Conservation (phyloP, 2,797 vertebrate species). For the Enteromius mattozi region DNA sequence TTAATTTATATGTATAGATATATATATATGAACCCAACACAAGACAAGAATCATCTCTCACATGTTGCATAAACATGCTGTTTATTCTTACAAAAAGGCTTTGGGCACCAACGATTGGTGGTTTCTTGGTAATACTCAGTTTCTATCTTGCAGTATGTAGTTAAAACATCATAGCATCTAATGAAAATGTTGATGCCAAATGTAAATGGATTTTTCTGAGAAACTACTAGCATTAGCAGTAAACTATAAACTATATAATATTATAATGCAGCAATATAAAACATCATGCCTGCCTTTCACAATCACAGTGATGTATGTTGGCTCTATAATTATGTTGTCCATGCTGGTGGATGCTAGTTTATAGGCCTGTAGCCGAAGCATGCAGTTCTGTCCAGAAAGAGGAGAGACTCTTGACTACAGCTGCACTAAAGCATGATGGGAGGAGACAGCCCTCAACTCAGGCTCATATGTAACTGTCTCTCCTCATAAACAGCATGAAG, state of each 20-base stretch:
- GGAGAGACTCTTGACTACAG: constrained; percentile 43
- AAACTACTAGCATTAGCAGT: not conserved
- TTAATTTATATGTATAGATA: not conserved
- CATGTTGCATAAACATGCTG: not conserved
- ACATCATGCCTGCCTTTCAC: constrained; percentile 44
- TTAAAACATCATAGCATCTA: not conserved
- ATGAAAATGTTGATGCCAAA: not conserved
- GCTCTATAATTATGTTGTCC: constrained; percentile 45
- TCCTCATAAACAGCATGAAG: constrained; percentile 52
- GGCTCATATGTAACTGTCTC: constrained; percentile 63
- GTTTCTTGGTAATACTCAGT: not conserved
- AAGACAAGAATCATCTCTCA: not conserved
- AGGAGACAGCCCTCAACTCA: constrained; percentile 53
- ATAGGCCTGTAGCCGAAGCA: constrained; percentile 38
- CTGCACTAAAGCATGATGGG: constrained; percentile 56
- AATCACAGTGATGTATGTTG: constrained; percentile 46
- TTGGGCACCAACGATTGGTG: not conserved
- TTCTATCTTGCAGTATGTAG: not conserved
- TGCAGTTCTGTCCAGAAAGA: constrained; percentile 52
- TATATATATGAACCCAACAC: not conserved
- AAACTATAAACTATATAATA: constrained; percentile 18
- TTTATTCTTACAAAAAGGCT: constrained; percentile 7
- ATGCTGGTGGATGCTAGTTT: constrained; percentile 47
- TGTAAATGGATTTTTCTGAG: constrained; percentile 17
- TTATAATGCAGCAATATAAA: constrained; percentile 35